Evolutionary conservation across 1,140 invertebrate genomes (phyloP), one percentile per base, ranked within the genome.

Genomic region (Trichoplusia ni): DNA sequence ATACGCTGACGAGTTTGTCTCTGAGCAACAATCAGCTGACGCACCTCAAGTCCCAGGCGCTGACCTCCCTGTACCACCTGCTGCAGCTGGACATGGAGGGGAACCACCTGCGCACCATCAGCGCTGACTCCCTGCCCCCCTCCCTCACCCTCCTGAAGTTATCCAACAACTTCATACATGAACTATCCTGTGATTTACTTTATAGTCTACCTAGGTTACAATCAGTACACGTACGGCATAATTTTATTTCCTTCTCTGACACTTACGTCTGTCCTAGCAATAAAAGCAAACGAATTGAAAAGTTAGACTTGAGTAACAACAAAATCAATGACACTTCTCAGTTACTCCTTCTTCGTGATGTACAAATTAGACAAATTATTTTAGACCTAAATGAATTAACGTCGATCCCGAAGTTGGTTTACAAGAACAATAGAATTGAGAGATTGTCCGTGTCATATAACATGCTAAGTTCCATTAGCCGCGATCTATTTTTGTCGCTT

Each of bases 241-340:
- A 98, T 89, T 93, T 94, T 64, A 93, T 97, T 13, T 92, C 69
- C n/a, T 84, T 85, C 19, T 71, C 93, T 59, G 86, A 92, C 1
- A 91, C 96, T 44, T 64, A 92, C 91, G 53, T 92, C 92, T 77
- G 92, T 94, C 67, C 92, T 91, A 40, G 89, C 94, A 84, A 77
- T 91, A 94, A 38, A 90, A 92, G 42, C 89, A 94, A 83, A 29
- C 93, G 92, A 69, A 82, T 97, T 46, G 95, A 97, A 76, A 94
- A 96, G 76, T 90, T 98, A 58, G 96, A 98, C 79, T 89, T 98
- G 13, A 96, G 96, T 29, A 96, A 97, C 79, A 97, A 98, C 84
- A 92, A 92, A 63, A 92, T 96, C 63, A 93, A 94, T 74, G 93
- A 79, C 44, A 86, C 92, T 74, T 93, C 89, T 14, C 91, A 87